phyloP scores from a whole-genome alignment of 2,888 invertebrate genomes.

The Clistopyga incitator region DNA sequence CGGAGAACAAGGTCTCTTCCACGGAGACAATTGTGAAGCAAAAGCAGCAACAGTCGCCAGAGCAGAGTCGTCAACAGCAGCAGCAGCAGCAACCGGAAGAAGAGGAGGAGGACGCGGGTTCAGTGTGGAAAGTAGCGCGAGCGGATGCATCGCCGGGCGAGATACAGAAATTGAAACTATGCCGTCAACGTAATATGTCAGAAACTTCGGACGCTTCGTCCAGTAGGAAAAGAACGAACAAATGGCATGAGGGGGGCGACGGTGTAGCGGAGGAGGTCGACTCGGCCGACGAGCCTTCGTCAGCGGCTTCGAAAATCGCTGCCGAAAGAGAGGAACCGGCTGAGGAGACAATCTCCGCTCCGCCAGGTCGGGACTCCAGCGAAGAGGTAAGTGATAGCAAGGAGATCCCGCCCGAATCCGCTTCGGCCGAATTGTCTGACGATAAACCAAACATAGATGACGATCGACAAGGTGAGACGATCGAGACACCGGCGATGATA shows the following conservation, averaged over 20 bases:
- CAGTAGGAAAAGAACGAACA: conserved; percentile 80
- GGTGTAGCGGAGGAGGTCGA: conserved; percentile 82
- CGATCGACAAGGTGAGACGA: conserved; percentile 75
- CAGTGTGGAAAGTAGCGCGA: conserved; percentile 85
- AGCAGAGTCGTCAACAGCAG: conserved; percentile 24
- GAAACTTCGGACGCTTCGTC: conserved; percentile 81
- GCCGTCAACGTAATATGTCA: conserved; percentile 85
- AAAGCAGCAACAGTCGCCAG: conserved; percentile 17
- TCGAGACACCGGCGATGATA: conserved; percentile 65
- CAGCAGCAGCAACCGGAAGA: conserved; percentile 41
- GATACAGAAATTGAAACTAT: conserved; percentile 88
- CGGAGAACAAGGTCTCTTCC: conserved; percentile 70
- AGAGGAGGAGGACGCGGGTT: conserved; percentile 79
- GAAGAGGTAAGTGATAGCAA: conserved; percentile 84
- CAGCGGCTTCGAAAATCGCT: conserved; percentile 71
- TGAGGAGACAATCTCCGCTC: conserved; percentile 78
- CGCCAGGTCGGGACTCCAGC: conserved; percentile 81
- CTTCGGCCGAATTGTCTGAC: conserved; percentile 84
- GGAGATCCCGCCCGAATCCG: conserved; percentile 83
- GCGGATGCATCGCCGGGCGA: conserved; percentile 85
- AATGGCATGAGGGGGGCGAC: conserved; percentile 80
- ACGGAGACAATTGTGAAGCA: conserved; percentile 62
- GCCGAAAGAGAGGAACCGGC: conserved; percentile 71
- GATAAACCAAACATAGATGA: conserved; percentile 83
- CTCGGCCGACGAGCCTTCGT: conserved; percentile 81